Conservation (phyloP, 1,140 invertebrate species). For the Idris sp. region DNA sequence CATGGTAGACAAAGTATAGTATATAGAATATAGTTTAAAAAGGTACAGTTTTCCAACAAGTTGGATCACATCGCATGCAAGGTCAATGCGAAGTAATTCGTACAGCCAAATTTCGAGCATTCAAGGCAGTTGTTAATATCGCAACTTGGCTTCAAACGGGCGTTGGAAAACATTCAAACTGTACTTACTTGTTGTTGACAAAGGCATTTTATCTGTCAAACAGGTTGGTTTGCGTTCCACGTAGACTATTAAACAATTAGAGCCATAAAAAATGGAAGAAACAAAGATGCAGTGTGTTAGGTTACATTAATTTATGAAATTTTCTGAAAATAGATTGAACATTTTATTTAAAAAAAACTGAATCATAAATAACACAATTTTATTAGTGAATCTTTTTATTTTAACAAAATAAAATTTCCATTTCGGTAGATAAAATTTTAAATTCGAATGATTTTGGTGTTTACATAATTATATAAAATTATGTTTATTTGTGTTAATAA, state of each 20-base stretch:
- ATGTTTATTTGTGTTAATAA: too few relatives aligned
- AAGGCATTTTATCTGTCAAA: constrained; percentile 8
- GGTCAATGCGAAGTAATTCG: constrained; percentile 50
- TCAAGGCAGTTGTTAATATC: constrained; percentile 44
- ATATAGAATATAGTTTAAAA: constrained; percentile 13
- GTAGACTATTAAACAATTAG: constrained; percentile 17
- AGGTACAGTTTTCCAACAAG: constrained; percentile 13
- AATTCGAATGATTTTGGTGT: too few relatives aligned
- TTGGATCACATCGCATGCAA: constrained; percentile 42
- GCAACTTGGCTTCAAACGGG: constrained; percentile 26
- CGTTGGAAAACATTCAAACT: constrained; percentile 45
- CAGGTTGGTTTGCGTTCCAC: constrained; percentile 22
- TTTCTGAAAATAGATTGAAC: too few relatives aligned
- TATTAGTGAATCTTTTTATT: too few relatives aligned
- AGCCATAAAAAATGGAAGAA: constrained; percentile 10
- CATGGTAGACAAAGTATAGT: constrained; percentile 1
- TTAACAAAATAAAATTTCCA: too few relatives aligned
- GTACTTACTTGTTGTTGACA: constrained; percentile 44
- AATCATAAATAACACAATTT: too few relatives aligned
- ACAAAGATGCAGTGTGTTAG: constrained; percentile 11
- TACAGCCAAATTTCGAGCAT: constrained; percentile 44
- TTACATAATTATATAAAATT: too few relatives aligned
- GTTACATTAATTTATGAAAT: constrained; percentile 12
- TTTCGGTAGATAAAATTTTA: too few relatives aligned
- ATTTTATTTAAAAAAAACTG: too few relatives aligned